Base-by-base conservation (phyloP, 2,113 vertebrate genomes). In the Microcebus lehilahytsara region DNA sequence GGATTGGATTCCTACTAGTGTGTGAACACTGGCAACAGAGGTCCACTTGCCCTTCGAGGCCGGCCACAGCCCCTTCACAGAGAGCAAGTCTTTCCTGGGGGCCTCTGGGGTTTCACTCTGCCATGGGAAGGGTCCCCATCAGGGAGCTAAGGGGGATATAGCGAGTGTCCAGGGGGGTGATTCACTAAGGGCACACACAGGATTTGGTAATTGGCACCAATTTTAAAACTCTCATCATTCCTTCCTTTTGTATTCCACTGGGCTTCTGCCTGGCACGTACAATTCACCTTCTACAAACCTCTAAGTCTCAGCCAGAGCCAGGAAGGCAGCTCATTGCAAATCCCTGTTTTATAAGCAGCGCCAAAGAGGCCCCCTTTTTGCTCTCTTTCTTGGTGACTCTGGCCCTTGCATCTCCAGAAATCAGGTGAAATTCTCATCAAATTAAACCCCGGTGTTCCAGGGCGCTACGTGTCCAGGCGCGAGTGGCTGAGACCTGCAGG, bases 101-200 rank as follows among this genome's bases (percentile, higher is more conserved):
- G 32, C 20, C 40, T 40, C 5, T 0, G 4, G 37, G 30, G 6
- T 42, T 89, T 66, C 46, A 46, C 66, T 9, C 1, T 2, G 9
- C 69, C 51, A 16, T 7, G 34, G 77, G 8, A 34, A 71, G 22
- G 2, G 1, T 27, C 51, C 40, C 32, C 60, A 19, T 3, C 30
- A 42, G 71, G 51, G 16, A 42, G 6, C 75, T 46, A 14, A 56
- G 6, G n/a, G 40, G 8, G 49, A 17, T 12, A 34, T 9, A 71
- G 9, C 0, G 0, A n/a, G 14, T 17, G 19, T n/a, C 60, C 53
- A 7, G n/a, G 71, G 56, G 16, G 2, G 20, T 2, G 13, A 60
- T 6, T 34, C 32, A 1, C 11, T 6, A 11, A 40, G 27, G 32
- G 30, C 62, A 22, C 46, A 56, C 40, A 17, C 11, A 84, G 60